A percentile compares a stretch with the other conserved stretches of the same genome.
Evolutionary conservation across 2,113 vertebrate species (phyloP).

Genomic region (Recurvirostra avosetta): DNA sequence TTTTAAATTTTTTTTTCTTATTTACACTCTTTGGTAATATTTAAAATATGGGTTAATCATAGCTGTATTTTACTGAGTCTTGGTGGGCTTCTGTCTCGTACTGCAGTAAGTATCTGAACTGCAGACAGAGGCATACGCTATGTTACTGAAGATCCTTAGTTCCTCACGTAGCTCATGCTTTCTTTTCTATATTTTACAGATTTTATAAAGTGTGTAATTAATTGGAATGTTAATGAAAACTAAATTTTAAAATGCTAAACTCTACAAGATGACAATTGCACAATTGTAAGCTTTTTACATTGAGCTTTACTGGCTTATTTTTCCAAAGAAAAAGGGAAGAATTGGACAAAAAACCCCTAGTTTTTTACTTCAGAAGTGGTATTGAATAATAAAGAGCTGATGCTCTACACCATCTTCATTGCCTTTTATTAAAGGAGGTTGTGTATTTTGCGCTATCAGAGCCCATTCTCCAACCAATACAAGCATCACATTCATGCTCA

Average conservation of each 20-base stretch:
- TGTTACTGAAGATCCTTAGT: background rate
- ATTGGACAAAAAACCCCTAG: background rate
- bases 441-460: background rate
- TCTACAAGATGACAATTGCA: background rate
- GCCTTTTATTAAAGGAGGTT: background rate
- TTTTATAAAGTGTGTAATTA: background rate
- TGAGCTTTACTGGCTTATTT: background rate
- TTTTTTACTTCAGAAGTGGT: background rate
- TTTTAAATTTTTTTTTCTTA: background rate
- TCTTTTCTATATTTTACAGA: background rate
- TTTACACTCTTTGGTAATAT: background rate
- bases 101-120: background rate
- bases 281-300: background rate
- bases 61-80: background rate
- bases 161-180: background rate
- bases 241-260: background rate
- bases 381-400: background rate
- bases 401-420: background rate
- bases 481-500: background rate
- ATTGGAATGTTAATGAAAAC: background rate
- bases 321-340: background rate
- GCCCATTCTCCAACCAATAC: background rate
- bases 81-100: background rate
- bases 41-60: background rate
- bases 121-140: background rate